Conservation (phyloP, 2,797 vertebrate genomes). For the Apogon talboti region DNA sequence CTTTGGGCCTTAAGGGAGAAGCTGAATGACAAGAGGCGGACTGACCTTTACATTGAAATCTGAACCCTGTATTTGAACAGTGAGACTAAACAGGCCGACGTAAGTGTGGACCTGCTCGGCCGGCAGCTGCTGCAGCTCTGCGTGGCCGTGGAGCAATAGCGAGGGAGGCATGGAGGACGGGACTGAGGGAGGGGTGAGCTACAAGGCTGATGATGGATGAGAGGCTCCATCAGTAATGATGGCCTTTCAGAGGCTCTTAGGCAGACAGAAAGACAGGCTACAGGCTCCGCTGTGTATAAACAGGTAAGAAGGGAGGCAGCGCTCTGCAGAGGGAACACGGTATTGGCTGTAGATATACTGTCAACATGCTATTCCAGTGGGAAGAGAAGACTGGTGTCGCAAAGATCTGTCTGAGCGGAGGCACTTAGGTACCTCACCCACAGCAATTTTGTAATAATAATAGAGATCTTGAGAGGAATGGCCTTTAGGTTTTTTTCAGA, state of each 20-base stretch:
- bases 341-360: constrained; percentile 45
- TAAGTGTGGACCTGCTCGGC: constrained; percentile 57
- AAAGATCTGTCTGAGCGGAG: constrained; percentile 17
- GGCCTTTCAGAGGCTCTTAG: constrained; percentile 76
- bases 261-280: constrained; percentile 63
- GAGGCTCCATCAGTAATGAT: constrained; percentile 78
- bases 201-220: constrained; percentile 80
- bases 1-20: constrained; percentile 51
- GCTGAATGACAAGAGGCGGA: constrained; percentile 68
- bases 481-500: constrained; percentile 30
- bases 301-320: constrained; percentile 58
- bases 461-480: constrained; percentile 30
- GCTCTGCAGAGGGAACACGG: constrained; percentile 2
- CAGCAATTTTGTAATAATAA: constrained; percentile 59
- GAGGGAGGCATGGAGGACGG: constrained; percentile 39
- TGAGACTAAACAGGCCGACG: constrained; percentile 77
- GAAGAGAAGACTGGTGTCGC: constrained; percentile 42
- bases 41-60: constrained; percentile 77
- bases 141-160: constrained; percentile 15
- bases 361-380: constrained; percentile 48
- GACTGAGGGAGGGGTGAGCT: constrained; percentile 46
- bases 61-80: constrained; percentile 68
- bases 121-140: constrained; percentile 69
- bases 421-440: constrained; percentile 44
- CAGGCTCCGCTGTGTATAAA: constrained; percentile 60